Conservation (phyloP, 2,113 vertebrate species). For the Phrynocephalus versicolor region DNA sequence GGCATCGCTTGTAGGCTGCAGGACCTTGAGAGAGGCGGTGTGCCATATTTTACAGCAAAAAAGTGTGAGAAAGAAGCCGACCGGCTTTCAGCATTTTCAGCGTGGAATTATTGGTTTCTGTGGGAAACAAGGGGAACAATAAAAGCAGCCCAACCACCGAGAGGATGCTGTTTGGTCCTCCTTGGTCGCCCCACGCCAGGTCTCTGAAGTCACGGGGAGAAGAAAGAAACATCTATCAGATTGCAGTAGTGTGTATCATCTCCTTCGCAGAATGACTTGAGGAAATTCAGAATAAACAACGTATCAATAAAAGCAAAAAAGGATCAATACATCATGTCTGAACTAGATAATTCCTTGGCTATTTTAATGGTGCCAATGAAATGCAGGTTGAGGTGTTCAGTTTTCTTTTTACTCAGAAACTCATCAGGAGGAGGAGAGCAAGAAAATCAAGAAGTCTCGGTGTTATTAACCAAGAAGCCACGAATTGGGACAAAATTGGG, state of each 20-base stretch:
- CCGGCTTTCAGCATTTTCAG: conserved; percentile 76
- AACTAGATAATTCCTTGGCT: too few relatives aligned
- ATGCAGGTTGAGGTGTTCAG: too few relatives aligned
- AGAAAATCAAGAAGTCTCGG: too few relatives aligned
- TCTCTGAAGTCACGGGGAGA: conserved; percentile 16
- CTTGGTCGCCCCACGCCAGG: neutral
- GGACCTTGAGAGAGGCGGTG: conserved; percentile 74
- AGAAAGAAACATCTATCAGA: too few relatives aligned
- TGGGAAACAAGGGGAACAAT: conserved; percentile 78
- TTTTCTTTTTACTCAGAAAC: too few relatives aligned
- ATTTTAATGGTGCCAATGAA: too few relatives aligned
- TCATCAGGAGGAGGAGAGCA: too few relatives aligned
- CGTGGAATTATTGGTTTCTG: conserved; percentile 81
- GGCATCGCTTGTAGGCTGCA: conserved; percentile 88
- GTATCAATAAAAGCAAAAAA: too few relatives aligned
- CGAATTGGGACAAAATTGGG: conserved; percentile 68
- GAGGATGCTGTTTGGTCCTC: conserved; percentile 54
- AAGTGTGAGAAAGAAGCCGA: conserved; percentile 89
- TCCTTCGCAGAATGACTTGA: too few relatives aligned
- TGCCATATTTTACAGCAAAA: conserved; percentile 91
- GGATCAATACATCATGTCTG: too few relatives aligned
- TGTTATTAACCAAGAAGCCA: conserved; percentile 24
- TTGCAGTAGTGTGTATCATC: too few relatives aligned
- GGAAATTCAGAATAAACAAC: too few relatives aligned
- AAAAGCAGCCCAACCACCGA: conserved; percentile 76